Base-by-base conservation (phyloP, 2,797 vertebrate genomes). In the Amniataba percoides region DNA sequence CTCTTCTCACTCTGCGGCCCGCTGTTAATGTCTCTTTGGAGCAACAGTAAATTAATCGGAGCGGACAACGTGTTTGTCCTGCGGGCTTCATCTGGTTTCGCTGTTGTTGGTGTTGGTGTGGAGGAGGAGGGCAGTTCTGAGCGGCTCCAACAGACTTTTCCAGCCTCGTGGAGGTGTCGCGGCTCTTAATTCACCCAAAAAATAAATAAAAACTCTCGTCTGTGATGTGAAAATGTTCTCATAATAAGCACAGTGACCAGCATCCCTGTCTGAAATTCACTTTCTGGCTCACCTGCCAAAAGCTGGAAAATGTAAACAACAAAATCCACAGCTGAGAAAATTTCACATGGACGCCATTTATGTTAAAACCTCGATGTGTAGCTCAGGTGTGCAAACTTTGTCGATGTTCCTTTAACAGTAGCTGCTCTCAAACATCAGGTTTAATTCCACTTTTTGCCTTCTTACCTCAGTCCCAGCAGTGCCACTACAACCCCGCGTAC, bases 401-500 rank as follows among this genome's bases (percentile, higher is more conserved):
- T 6, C 31, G 15, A 34, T 2, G 1, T 53, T 53, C n/a, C 4
- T 39, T 1, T 9, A 0, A 36, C 34, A 36, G 34, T 19, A 7
- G 12, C 12, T 57, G 27, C 27, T 34, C 43, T 55, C 14, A 58
- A 3, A 23, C 9, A 1, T 36, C 1, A 1, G 5, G 53, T 70
- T 42, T 61, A 27, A 56, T 42, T 40, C 8, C 1, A 0, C 9
- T 63, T 49, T 31, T 56, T 36, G 0, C 82, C 0, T 13, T 61
- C 53, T 55, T 7, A 1, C 60, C 80, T 12, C 67, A 98, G 97
- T 68, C 92, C 0, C 92, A 88, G 15, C 74, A 69, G 0, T 99
- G 97, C 62, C 81, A 0, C 0, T 98, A 98, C 87, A 86, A 94
- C 1, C 71, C 91, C 0, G 34, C 59, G 0, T 31, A 87, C 0